A percentile compares a stretch with the other conserved stretches of the same genome.
Conservation (phyloP, 2,113 vertebrate genomes). For the Motacilla alba region DNA sequence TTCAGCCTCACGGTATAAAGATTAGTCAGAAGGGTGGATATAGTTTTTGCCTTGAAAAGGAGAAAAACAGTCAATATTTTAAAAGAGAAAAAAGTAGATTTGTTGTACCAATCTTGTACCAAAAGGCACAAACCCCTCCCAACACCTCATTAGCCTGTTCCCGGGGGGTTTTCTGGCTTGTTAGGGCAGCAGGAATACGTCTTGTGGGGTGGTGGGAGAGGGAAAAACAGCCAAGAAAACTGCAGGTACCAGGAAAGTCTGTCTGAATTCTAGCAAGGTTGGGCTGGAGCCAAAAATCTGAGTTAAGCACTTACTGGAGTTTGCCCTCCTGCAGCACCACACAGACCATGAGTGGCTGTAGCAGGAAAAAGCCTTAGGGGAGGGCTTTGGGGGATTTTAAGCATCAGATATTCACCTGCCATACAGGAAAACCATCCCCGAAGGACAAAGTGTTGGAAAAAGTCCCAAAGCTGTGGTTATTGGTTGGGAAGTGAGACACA, state of each 20-base stretch:
- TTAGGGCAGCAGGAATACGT: background rate
- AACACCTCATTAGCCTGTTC: background rate
- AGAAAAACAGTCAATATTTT: background rate
- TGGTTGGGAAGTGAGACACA: background rate
- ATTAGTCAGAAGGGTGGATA: background rate
- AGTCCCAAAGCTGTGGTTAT: background rate
- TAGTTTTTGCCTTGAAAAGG: background rate
- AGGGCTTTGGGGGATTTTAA: background rate
- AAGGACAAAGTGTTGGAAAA: background rate
- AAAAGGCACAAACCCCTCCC: background rate
- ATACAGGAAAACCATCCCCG: background rate
- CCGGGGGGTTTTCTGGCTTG: background rate
- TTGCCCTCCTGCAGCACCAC: background rate
- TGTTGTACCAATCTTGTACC: background rate
- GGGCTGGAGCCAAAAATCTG: background rate
- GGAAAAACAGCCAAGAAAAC: background rate
- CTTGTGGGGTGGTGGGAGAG: background rate
- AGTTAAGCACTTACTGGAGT: background rate
- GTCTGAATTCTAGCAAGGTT: background rate
- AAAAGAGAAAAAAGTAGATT: background rate
- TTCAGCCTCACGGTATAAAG: background rate
- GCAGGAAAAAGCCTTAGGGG: background rate
- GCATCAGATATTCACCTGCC: background rate
- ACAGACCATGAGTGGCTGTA: fast-evolving
- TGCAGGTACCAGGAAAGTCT: background rate